Base-by-base conservation (phyloP, 2,113 vertebrate genomes). In the Saguinus midas region DNA sequence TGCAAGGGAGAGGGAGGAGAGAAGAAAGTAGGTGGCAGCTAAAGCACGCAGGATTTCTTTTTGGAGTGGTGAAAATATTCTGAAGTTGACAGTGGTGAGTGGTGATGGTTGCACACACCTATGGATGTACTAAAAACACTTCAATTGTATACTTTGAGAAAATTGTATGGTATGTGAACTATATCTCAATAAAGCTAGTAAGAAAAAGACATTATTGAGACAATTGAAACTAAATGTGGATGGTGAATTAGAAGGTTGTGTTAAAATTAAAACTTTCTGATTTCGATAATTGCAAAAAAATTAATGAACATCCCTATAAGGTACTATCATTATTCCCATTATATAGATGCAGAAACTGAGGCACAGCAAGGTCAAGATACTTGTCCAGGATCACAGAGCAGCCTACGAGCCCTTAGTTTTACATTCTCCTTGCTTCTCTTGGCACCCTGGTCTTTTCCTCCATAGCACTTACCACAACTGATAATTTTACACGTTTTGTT, bases 221-320 rank as follows among this genome's bases (percentile, higher is more conserved):
- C 52, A 83, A 64, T 25, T 18, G 8, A 97, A 88, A 83, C 37
- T 45, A 78, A 87, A 82, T 66, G 40, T 27, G 86, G 61, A 87
- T 48, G n/a, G 14, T n/a, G 18, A 5, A 55, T 50, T 78, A 87
- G 32, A 87, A 82, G 66, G 61, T 57, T 75, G 18, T 66, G 43
- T 64, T 50, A 73, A 25, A 73, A 70, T 61, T 79, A 85, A 80
- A 92, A 68, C 18, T 58, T 96, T 79, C 48, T 79, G 73, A 58
- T 45, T 93, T 84, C 61, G 72, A 68, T 48, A n/a, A 91, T 35
- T 94, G 6, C 12, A 40, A 87, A 58, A 81, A 50, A 58, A 66
- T 43, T 35, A 72, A 45, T 35, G 21, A 70, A 61, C 48, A 43
- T 48, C 29, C 6, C 45, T 79, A n/a, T 87, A 57, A 87, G n/a